Conservation (phyloP, 2,797 vertebrate genomes). For the Sebastes glaucus region DNA sequence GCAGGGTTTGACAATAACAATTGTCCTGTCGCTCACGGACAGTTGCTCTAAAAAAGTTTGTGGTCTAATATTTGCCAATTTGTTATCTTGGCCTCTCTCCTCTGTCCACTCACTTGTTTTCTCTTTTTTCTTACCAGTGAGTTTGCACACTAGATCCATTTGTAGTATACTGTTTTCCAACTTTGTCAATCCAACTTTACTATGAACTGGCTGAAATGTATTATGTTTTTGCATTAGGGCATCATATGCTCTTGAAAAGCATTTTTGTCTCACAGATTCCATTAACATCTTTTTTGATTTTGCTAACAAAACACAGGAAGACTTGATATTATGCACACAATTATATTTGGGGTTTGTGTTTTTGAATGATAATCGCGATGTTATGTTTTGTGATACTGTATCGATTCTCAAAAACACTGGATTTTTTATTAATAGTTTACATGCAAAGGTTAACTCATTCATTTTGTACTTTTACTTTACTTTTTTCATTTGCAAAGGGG, state of each 20-base stretch:
- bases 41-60: conserved; percentile 19
- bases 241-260: neutral
- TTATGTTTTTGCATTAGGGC: neutral
- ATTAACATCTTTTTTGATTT: neutral
- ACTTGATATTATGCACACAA: neutral
- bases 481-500: too few species aligned
- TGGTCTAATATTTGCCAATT: conserved; percentile 26
- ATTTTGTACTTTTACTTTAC: too few species aligned
- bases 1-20: conserved; percentile 44
- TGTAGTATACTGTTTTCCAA: neutral
- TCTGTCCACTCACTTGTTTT: neutral
- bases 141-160: neutral
- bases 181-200: neutral
- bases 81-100: conserved; percentile 12
- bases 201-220: neutral
- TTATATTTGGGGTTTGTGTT: neutral
- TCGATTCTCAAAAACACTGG: too few species aligned
- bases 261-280: neutral
- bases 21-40: conserved; percentile 36
- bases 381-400: too few species aligned
- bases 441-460: too few species aligned
- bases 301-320: neutral
- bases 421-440: too few species aligned
- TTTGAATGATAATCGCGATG: neutral
- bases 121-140: neutral